These are phyloP conservation scores for Acanthurus leucopareius DNA, from an alignment of 2,797 vertebrate genomes.

Conservation along the genomic window DNA sequence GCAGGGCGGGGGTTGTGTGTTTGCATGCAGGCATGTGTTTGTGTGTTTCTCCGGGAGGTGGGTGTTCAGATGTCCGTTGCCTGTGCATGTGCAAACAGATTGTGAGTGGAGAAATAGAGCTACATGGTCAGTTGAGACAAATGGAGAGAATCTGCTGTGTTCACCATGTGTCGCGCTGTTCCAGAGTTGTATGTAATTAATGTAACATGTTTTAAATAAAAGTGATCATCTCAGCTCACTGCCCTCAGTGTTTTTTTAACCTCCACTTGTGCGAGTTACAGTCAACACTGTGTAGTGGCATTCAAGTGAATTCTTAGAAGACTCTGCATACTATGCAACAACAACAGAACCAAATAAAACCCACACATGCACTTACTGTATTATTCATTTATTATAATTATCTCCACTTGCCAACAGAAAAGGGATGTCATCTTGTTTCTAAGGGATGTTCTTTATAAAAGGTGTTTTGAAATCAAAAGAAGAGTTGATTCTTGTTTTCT, in stretches of 20 bases:
- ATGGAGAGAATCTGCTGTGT: slow-evolving; percentile 62
- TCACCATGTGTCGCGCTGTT: slow-evolving; percentile 25
- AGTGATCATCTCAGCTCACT: slow-evolving; percentile 25
- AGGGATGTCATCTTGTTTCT: slow-evolving; percentile 17
- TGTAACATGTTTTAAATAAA: slow-evolving; percentile 33
- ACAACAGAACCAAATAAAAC: slow-evolving; percentile 20
- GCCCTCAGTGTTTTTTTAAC: slow-evolving; percentile 7
- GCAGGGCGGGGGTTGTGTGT: slow-evolving; percentile 42
- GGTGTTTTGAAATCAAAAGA: slow-evolving; percentile 29
- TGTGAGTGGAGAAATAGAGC: slow-evolving; percentile 69
- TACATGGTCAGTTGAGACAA: slow-evolving; percentile 65
- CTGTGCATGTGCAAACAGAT: slow-evolving; percentile 77
- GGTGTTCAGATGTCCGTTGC: slow-evolving; percentile 74
- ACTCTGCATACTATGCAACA: not conserved
- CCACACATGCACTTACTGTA: slow-evolving; percentile 13
- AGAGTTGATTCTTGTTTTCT: slow-evolving; percentile 14
- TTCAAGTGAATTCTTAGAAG: slow-evolving; percentile 36
- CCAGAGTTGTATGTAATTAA: slow-evolving; percentile 19
- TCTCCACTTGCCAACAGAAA: slow-evolving; percentile 28
- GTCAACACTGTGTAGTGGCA: slow-evolving; percentile 4
- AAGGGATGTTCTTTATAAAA: slow-evolving; percentile 26
- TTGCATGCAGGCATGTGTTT: slow-evolving; percentile 23
- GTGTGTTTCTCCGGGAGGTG: slow-evolving; percentile 58
- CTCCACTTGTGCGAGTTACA: slow-evolving; percentile 33
- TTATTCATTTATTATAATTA: slow-evolving; percentile 33